Percentiles rank a stretch among this genome's conserved stretches.
These are phyloP conservation scores for Glaucomys volans DNA, from an alignment of 2,113 vertebrate genomes.

Conservation along the genomic window DNA sequence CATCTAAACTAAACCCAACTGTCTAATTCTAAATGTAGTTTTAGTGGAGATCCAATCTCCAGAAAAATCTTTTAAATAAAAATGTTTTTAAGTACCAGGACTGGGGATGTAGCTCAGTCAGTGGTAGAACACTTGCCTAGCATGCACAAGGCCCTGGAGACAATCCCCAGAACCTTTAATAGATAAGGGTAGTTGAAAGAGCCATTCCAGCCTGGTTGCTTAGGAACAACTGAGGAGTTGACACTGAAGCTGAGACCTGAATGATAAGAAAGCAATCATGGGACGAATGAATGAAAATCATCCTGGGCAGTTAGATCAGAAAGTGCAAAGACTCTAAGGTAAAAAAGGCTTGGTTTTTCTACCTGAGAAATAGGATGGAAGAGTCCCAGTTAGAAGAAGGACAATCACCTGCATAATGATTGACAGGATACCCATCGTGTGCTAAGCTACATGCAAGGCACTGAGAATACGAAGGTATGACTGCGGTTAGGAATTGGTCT, in stretches of 20 bases:
- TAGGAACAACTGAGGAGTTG: background rate
- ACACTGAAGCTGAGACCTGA: background rate
- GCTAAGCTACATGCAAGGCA: background rate
- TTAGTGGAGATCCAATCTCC: background rate
- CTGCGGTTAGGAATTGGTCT: background rate
- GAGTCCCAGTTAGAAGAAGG: background rate
- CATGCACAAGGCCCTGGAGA: no score
- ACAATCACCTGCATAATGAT: no score
- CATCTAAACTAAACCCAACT: background rate
- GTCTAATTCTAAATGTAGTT: background rate
- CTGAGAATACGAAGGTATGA: background rate
- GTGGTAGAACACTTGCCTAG: no score
- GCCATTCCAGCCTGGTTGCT: background rate
- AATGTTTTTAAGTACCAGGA: no score
- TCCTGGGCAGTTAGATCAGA: background rate
- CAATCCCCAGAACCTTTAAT: background rate
- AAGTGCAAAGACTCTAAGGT: background rate
- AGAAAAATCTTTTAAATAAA: no score
- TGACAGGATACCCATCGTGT: background rate
- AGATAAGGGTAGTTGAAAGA: background rate
- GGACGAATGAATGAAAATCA: background rate
- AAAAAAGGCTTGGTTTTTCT: background rate
- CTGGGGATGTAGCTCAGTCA: no score
- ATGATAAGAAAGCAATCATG: background rate
- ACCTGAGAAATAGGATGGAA: background rate